Base-by-base conservation (phyloP, 2,797 vertebrate genomes). In the Oophaga sylvatica region DNA sequence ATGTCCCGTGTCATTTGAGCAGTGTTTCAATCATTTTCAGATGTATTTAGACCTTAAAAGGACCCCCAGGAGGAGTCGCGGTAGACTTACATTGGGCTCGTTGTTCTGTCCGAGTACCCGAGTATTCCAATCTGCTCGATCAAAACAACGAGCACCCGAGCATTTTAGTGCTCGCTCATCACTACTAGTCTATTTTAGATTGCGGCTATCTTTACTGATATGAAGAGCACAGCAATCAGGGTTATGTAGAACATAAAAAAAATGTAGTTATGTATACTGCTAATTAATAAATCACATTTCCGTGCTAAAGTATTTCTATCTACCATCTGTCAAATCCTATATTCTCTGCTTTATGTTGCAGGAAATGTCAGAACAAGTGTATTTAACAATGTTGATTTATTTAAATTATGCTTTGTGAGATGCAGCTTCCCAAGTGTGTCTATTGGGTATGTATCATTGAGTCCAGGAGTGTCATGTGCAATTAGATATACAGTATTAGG, bases 361-460 rank as follows among this genome's bases (percentile, higher is more conserved):
- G 29, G 48, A 84, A 56, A 73, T 84, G 29, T 29, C 53, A 31
- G 62, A 41, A 62, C n/a, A 56, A 81, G 35, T 81, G 79, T 81
- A 62, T 81, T 63, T 65, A 81, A 63, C 79, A 81, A 10, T 31
- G 20, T n/a, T 59, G 77, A 79, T 59, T 79, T 60, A 79, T 79
- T 57, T 79, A 79, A 79, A 79, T 60, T 26, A 59, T 79, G 29
- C 56, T 19, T 60, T 59, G 31, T 59, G n/a, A 81, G 62, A 81
- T 63, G 62, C 11, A 17, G 22, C 11, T 41, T 15, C 35, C 65
- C 31, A 45, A 63, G 80, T 63, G 59, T 67, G 62, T 63, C 60
- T 63, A 81, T 65, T 81, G 80, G 41, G 29, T 57, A 29, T 56
- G 65, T 68, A 67, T 82, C 65, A 67, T 48, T 82, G 81, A 48